Base-by-base conservation (phyloP, 2,888 invertebrate species). In the Leuctra nigra region DNA sequence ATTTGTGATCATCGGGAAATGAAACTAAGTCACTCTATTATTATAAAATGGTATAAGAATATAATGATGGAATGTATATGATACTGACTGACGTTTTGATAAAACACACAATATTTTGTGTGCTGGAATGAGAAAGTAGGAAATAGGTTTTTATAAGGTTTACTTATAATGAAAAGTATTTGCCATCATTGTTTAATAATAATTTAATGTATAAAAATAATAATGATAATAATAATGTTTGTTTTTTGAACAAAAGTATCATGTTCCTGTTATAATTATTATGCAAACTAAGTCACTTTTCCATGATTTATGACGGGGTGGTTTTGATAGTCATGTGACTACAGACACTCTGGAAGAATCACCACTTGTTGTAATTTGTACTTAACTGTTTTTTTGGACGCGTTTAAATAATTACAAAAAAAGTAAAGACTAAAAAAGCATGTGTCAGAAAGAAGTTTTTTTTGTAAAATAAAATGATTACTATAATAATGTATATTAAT, bases 261-360 rank as follows among this genome's bases (percentile, higher is more conserved):
- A 61, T 61, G 61, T 61, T 61, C 61, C 61, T 61, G 61, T 61
- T 58, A 58, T 57, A 60, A n/a, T 58, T 41, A 46, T 35, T 58
- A 61, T 56, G 53, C 59, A 61, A 61, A 53, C 61, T 61, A 61
- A 61, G 61, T 61, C 61, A 61, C 56, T 61, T 60, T 59, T 58
- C 58, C 61, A 54, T n/a, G 39, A 55, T 56, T 47, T 59, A 58
- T 59, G 55, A 35, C 18, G 50, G 50, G 35, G 53, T 36, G 47
- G 35, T 54, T 36, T 14, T 6, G 41, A 39, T 14, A 36, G 53
- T 55, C 48, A 33, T 24, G 46, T n/a, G 24, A 25, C 53, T 39
- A 38, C 33, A 53, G 25, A 36, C 25, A 13, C 48, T 13, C 59
- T 41, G 44, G 29, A 47, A 57, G 54, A 48, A 53, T 55, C 46